A percentile compares a stretch with the other conserved stretches of the same genome.
Conservation (phyloP, 2,797 vertebrate genomes). For the Sebastes elongatus region DNA sequence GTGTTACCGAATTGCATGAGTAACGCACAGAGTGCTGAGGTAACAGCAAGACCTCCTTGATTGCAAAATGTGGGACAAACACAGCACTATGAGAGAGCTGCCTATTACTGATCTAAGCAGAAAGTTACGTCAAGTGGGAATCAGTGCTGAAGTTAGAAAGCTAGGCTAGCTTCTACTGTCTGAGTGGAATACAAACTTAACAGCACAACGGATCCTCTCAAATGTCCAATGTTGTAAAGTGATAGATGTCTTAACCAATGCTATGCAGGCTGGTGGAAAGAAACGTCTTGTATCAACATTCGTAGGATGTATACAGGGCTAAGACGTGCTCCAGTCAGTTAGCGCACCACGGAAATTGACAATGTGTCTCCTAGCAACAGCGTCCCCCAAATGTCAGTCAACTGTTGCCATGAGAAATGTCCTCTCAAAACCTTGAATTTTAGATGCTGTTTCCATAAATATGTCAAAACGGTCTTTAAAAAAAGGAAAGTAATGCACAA, state of each 20-base stretch:
- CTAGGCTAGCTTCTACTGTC: not conserved
- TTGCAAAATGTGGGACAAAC: too few relatives aligned
- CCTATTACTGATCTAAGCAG: accelerated
- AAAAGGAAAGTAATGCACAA: not conserved
- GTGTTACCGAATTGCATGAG: too few relatives aligned
- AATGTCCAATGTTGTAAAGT: not conserved
- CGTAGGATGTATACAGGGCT: not conserved
- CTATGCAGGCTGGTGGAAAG: not conserved
- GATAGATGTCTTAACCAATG: not conserved
- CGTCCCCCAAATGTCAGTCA: not conserved
- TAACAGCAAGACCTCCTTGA: too few relatives aligned
- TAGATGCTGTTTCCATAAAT: not conserved
- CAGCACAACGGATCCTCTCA: not conserved
- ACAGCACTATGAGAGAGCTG: accelerated
- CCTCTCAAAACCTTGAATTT: not conserved
- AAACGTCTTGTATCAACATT: not conserved
- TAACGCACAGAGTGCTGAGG: too few relatives aligned
- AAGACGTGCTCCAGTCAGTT: not conserved
- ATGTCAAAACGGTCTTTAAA: not conserved
- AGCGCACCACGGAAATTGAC: not conserved
- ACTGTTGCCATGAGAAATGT: not conserved
- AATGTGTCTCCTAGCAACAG: not conserved
- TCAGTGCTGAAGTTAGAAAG: not conserved
- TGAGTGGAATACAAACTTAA: not conserved
- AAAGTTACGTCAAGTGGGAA: not conserved